Evolutionary conservation across 1,140 invertebrate species (phyloP).

Genomic region (Lepidurus couesii): DNA sequence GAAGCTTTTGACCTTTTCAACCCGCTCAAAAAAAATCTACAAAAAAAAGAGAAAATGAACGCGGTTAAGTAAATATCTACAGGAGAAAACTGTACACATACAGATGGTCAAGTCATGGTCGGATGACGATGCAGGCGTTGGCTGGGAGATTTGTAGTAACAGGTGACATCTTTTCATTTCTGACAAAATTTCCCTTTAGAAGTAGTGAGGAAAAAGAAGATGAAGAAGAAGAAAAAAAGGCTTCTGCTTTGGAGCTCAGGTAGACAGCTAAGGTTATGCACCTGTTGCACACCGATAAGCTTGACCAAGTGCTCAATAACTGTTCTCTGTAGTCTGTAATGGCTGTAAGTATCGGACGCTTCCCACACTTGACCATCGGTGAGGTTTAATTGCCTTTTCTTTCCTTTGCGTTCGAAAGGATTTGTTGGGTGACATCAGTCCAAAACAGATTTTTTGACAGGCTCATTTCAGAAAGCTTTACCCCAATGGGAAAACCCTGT

Average conservation of each 20-base stretch:
- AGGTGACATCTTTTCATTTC: constrained; percentile 13
- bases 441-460: no score
- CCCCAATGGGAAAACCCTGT: no score
- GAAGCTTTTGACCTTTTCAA: not conserved
- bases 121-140: not conserved
- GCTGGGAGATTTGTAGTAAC: not conserved
- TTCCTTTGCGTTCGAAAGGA: no score
- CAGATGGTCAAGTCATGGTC: constrained; percentile 15
- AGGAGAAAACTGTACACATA: not conserved
- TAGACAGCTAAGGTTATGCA: not conserved
- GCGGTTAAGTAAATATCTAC: not conserved
- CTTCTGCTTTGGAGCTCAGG: not conserved
- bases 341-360: no score
- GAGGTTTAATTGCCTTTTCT: no score
- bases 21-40: not conserved
- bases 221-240: not conserved
- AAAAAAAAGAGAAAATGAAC: not conserved
- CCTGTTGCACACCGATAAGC: not conserved
- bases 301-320: not conserved
- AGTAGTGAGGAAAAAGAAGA: not conserved
- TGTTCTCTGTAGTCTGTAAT: no score
- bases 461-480: no score
- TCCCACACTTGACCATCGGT: not conserved
- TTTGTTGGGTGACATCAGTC: no score
- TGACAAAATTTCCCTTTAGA: not conserved